Conservation (phyloP, 2,113 vertebrate species). For the Dissostichus mawsoni region DNA sequence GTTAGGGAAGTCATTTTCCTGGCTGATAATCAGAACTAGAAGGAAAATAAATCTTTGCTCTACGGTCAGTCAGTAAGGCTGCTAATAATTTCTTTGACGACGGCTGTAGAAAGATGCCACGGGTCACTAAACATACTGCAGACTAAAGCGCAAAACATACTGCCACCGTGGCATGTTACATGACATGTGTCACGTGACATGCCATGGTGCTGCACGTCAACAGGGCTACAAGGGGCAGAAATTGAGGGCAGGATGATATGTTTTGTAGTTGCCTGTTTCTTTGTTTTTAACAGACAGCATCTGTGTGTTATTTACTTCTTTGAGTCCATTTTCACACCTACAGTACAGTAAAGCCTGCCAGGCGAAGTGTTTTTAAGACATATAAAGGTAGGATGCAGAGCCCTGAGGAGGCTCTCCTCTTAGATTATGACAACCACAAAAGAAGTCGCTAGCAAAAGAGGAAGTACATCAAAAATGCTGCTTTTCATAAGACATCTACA, state of each 20-base stretch:
- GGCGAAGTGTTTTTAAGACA: conserved; percentile 17
- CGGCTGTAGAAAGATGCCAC: conserved; percentile 50
- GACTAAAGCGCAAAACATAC: conserved; percentile 66
- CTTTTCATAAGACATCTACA: conserved; percentile 34
- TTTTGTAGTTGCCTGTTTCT: conserved; percentile 11
- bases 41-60: conserved; percentile 7
- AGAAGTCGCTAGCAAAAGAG: conserved; percentile 32
- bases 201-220: conserved; percentile 1
- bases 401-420: conserved; percentile 34
- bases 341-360: neutral
- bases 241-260: neutral
- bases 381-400: conserved; percentile 10
- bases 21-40: conserved; percentile 25
- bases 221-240: neutral
- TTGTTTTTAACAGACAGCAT: neutral
- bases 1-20: conserved; percentile 19
- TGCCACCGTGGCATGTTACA: conserved; percentile 51
- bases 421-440: conserved; percentile 26
- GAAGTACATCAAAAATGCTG: conserved; percentile 4
- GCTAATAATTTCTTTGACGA: conserved; percentile 75
- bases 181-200: conserved; percentile 29
- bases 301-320: conserved; percentile 1
- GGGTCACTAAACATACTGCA: conserved; percentile 48
- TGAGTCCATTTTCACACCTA: conserved; percentile 18
- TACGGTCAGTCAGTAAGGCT: conserved; percentile 35